phyloP scores from a whole-genome alignment of 1,140 invertebrate genomes.

The Varroa destructor region DNA sequence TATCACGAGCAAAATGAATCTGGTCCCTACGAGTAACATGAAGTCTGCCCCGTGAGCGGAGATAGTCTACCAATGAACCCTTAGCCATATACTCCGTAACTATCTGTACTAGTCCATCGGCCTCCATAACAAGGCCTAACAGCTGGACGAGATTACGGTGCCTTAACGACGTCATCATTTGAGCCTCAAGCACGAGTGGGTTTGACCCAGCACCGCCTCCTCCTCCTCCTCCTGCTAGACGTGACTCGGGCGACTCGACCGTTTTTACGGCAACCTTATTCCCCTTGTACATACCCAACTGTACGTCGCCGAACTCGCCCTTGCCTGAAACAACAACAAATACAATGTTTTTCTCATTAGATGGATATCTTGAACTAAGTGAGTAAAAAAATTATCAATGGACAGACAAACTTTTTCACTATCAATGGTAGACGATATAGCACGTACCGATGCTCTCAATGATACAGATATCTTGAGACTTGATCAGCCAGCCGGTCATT shows the following conservation, averaged over 20 bases:
- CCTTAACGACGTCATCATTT: conserved; percentile 85
- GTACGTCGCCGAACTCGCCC: conserved; percentile 47
- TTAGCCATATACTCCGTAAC: conserved; percentile 99
- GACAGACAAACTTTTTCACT: not conserved
- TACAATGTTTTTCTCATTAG: conserved; percentile 26
- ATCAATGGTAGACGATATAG: not conserved
- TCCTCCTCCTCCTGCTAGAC: conserved; percentile 49
- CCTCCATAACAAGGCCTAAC: conserved; percentile 35
- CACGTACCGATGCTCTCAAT: conserved; percentile 23
- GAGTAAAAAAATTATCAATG: no score
- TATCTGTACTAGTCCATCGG: conserved; percentile 50
- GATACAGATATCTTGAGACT: conserved; percentile 52
- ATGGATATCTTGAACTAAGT: not conserved
- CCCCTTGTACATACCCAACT: conserved; percentile 73
- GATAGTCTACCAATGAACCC: conserved; percentile 93
- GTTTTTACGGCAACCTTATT: conserved; percentile 89
- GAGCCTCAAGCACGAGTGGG: conserved; percentile 82
- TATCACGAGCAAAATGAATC: conserved; percentile 95
- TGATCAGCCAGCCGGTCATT: conserved; percentile 77
- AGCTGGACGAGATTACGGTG: conserved; percentile 94
- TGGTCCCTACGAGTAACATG: conserved; percentile 94
- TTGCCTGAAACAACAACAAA: conserved; percentile 25
- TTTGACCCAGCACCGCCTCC: conserved; percentile 74
- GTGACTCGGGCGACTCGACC: conserved; percentile 45
- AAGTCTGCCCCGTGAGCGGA: conserved; percentile 79